phyloP scores from a whole-genome alignment of 2,888 invertebrate genomes.

The Orchesellides sinensis region DNA sequence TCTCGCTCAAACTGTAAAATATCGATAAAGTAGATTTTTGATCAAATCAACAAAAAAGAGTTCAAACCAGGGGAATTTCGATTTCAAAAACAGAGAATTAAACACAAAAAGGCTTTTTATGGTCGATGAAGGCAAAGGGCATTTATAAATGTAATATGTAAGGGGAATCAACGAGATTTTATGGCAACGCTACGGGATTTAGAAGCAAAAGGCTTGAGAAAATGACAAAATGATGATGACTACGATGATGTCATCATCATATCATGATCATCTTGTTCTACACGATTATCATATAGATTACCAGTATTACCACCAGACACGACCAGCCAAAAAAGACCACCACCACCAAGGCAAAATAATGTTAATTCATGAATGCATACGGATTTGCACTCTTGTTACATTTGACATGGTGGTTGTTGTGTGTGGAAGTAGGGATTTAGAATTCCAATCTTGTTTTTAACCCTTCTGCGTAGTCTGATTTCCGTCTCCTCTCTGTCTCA shows the following conservation, averaged over 20 bases:
- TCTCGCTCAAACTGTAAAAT: constrained; percentile 20
- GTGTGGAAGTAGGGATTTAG: constrained; percentile 12
- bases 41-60: constrained; percentile 51
- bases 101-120: background rate
- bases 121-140: too few relatives aligned
- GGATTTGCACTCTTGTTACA: constrained; percentile 56
- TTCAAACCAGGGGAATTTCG: constrained; percentile 15
- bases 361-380: constrained; percentile 56
- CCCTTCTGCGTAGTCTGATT: too few relatives aligned
- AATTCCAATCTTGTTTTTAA: too few relatives aligned
- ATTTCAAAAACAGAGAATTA: background rate
- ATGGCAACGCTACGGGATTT: background rate
- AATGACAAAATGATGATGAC: constrained; percentile 22
- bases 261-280: constrained; percentile 34
- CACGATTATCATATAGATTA: constrained; percentile 67
- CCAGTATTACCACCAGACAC: constrained; percentile 35
- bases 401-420: constrained; percentile 52
- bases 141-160: too few relatives aligned
- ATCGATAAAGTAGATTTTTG: constrained; percentile 52
- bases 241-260: too few relatives aligned
- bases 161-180: too few relatives aligned
- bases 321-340: constrained; percentile 40
- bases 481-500: too few relatives aligned
- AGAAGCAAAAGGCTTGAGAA: constrained; percentile 41
- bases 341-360: constrained; percentile 24